These are phyloP conservation scores for Myiozetetes cayanensis DNA, from an alignment of 2,113 vertebrate species.

Conservation along the genomic window DNA sequence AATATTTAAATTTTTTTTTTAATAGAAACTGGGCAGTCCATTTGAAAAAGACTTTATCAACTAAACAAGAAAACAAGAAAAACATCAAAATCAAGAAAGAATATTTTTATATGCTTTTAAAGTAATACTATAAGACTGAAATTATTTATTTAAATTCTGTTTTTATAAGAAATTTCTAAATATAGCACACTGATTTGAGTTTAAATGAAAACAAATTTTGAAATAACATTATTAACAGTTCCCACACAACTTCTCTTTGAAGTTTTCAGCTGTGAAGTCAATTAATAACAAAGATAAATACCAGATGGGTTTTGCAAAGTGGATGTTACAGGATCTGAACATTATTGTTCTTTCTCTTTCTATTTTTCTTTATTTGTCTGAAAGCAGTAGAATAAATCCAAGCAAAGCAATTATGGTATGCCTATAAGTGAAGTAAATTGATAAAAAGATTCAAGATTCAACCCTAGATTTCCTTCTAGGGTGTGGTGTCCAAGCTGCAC, in stretches of 20 bases:
- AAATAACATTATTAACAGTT: slow-evolving; percentile 8
- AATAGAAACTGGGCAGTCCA: not conserved
- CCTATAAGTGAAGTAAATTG: not conserved
- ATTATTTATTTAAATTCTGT: not conserved
- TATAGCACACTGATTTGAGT: not conserved
- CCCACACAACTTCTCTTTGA: slow-evolving; percentile 1
- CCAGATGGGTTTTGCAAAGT: slow-evolving; percentile 8
- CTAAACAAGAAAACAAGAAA: not conserved
- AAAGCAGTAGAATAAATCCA: not conserved
- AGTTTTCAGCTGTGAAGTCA: slow-evolving; percentile 28
- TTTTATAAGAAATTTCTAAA: not conserved
- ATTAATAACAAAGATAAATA: slow-evolving; percentile 24
- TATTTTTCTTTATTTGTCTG: not conserved
- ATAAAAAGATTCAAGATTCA: not conserved
- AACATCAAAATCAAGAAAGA: not conserved
- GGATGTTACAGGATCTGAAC: not conserved
- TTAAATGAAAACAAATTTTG: slow-evolving; percentile 29
- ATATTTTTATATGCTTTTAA: not conserved
- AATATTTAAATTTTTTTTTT: not conserved
- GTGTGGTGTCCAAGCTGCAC: not conserved
- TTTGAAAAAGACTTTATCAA: not conserved
- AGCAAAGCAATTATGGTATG: not conserved
- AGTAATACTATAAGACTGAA: not conserved
- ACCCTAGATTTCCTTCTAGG: not conserved
- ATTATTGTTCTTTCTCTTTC: not conserved